Evolutionary conservation across 2,888 invertebrate species (phyloP), one percentile per base, ranked within the genome.

Genomic region (Acanthosoma haemorrhoidale): DNA sequence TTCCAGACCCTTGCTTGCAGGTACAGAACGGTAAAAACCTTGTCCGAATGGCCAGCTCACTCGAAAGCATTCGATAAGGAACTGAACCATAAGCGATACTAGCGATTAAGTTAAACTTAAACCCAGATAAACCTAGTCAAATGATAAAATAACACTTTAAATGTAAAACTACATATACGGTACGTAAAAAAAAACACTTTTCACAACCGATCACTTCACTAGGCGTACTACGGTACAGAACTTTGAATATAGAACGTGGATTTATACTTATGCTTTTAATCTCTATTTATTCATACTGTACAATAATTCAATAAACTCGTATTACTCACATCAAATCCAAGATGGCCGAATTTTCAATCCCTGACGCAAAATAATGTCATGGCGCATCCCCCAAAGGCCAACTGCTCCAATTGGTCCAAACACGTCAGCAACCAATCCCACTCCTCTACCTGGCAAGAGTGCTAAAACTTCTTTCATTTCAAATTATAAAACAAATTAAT

Each of bases 261-360:
- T 51, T 25, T 51, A 21, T 25, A 25, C 29, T 25, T 25, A 51
- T 51, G n/a, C 51, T n/a, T 21, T 51, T 51, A 51, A 51, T 29
- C 51, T 25, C 51, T 25, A 51, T 51, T 51, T 51, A 64, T 39
- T 39, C 41, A 64, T 64, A 67, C 43, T 41, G 32, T 43, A 43
- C 32, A 67, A 67, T 67, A 59, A 68, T 68, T 66, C 69, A 66
- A 68, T 60, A 64, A 57, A 70, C 71, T 70, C 69, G 69, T 70
- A 51, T 51, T 71, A 71, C 73, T 71, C 71, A 68, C 68, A 57
- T 71, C 73, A 70, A 73, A 71, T 73, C 71, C 77, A 77, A 77
- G 76, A 77, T 77, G 77, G 77, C 76, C 75, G 77, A 76, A 74
- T 75, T 74, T 73, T 74, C 74, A 74, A 74, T 74, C 73, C 75